Percentiles rank a stretch among this genome's conserved stretches.
These are phyloP conservation scores for Lordiphosa clarofinis DNA, from an alignment of 1,140 invertebrate species.

Conservation along the genomic window DNA sequence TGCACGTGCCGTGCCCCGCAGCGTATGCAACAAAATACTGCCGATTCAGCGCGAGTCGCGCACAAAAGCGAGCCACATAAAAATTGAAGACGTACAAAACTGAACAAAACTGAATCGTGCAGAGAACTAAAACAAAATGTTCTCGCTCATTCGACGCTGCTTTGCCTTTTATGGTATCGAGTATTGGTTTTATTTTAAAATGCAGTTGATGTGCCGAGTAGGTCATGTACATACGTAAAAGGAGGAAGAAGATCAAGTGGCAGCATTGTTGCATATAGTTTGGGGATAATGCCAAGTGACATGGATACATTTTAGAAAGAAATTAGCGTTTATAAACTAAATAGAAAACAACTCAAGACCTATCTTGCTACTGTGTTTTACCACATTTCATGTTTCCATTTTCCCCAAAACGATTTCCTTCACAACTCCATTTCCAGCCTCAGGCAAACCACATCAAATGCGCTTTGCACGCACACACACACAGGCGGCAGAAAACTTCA, in stretches of 20 bases:
- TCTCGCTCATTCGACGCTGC: conserved; percentile 22
- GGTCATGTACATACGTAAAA: conserved; percentile 27
- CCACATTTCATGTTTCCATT: background rate
- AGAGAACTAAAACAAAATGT: conserved; percentile 53
- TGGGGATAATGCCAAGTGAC: conserved; percentile 38
- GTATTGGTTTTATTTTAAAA: conserved; percentile 54
- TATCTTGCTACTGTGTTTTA: background rate
- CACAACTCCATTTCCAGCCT: background rate
- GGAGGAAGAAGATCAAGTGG: background rate
- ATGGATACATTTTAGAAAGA: conserved; percentile 32
- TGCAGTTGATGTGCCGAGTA: conserved; percentile 43
- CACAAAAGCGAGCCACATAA: conserved; percentile 32
- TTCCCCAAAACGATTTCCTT: conserved; percentile 5
- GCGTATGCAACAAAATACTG: conserved; percentile 47
- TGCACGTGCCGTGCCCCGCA: conserved; percentile 37
- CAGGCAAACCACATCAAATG: conserved; percentile 32
- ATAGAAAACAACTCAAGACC: no score
- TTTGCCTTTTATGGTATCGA: conserved; percentile 21
- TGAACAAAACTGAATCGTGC: background rate
- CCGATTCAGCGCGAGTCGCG: conserved; percentile 35
- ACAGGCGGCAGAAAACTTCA: conserved; percentile 34
- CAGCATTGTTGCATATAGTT: conserved; percentile 2
- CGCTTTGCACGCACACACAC: conserved; percentile 7
- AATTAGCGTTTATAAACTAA: background rate
- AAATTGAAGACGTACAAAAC: conserved; percentile 12